Evolutionary conservation across 2,888 invertebrate genomes (phyloP), one percentile per base, ranked within the genome.

Genomic region (Tetragnatha montana): DNA sequence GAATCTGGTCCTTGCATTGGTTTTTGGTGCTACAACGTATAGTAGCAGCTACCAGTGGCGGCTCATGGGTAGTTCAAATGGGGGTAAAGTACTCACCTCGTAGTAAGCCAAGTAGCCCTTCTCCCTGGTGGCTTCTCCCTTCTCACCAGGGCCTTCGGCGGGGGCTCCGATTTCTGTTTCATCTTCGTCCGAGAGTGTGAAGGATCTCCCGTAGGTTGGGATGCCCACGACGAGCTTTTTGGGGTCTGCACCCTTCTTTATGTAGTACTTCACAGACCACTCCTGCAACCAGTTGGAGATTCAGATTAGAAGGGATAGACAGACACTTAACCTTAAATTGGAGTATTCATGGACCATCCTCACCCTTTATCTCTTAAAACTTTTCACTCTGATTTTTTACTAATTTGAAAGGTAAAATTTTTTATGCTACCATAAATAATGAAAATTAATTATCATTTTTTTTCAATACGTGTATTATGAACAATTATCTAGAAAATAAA

Each of bases 91-190:
- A 60, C 68, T 47, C 73, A 89, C 91, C 87, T 98, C 98, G 93
- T 98, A 98, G 93, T 97, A 98, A 35, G 98, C 97, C 92, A 98
- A 94, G 93, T 98, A 98, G 90, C 98, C 98, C 92, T 97, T 97
- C 93, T 98, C 98, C 92, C 97, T 95, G 0, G 98, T 98, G 1
- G 97, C 97, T 89, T 97, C 97, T 8, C 98, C 98, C 93, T 97
- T 97, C 88, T 96, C 96, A 0, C 98, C 98, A 0, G 98, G 97
- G 0, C 98, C 98, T 93, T 97, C 97, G 0, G 98, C 96, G 0
- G 97, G 97, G 0, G 97, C 95, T 0, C 97, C 98, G 17, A 98
- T 95, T 89, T 96, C 97, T 4, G 95, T 96, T 0, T 97, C 96
- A 47, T 97, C 97, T 75, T 96, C 95, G 93, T 98, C 98, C 93